phyloP scores from a whole-genome alignment of 2,888 invertebrate species.

The Brenthis hecate region DNA sequence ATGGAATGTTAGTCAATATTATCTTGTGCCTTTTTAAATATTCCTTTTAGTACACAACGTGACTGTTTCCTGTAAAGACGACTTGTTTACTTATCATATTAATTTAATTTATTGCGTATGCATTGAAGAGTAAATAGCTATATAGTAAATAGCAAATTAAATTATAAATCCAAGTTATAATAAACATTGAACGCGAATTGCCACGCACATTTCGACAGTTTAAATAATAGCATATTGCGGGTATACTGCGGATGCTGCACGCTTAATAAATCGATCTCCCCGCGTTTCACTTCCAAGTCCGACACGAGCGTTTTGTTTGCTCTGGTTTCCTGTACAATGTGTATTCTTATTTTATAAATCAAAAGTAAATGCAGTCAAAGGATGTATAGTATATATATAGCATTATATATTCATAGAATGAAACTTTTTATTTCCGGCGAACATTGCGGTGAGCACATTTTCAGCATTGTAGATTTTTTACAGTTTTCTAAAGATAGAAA shows the following conservation, averaged over 20 bases:
- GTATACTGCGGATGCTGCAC: constrained; percentile 29
- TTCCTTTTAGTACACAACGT: too few relatives aligned
- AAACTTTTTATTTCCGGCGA: too few relatives aligned
- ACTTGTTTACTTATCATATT: too few relatives aligned
- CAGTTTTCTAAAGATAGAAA: too few relatives aligned
- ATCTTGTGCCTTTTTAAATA: too few relatives aligned
- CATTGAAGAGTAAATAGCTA: too few relatives aligned
- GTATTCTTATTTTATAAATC: background rate
- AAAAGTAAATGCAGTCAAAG: background rate
- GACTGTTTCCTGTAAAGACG: too few relatives aligned
- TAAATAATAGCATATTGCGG: constrained; percentile 27
- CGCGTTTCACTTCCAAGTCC: constrained; percentile 16
- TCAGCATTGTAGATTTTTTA: too few relatives aligned
- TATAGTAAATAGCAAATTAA: background rate
- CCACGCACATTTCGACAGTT: constrained; percentile 18
- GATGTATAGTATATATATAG: background rate
- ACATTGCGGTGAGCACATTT: too few relatives aligned
- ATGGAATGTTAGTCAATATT: too few relatives aligned
- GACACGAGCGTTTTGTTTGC: constrained; percentile 14
- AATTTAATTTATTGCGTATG: too few relatives aligned
- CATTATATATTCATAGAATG: too few relatives aligned
- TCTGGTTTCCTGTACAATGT: background rate
- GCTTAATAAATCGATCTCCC: constrained; percentile 29
- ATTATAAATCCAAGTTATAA: background rate
- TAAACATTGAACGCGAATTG: background rate